Conservation (phyloP, 37 sponge, comb jelly and placozoan species). For the Spongia lamella region DNA sequence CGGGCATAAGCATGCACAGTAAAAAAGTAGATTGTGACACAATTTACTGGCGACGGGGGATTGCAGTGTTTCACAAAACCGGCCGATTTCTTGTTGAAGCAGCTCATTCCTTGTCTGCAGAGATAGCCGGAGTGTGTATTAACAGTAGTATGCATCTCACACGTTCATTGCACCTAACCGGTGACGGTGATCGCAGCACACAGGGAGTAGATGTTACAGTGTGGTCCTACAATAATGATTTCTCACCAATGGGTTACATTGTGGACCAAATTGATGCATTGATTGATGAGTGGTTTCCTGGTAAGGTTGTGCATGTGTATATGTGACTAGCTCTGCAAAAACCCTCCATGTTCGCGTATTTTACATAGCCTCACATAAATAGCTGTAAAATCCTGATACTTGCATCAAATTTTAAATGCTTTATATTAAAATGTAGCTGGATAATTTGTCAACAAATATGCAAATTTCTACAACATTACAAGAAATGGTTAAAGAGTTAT, state of each 20-base stretch:
- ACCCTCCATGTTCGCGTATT: not conserved
- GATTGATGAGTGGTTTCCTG: constrained; percentile 97
- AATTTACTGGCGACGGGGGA: constrained; percentile 85
- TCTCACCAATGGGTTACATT: constrained; percentile 89
- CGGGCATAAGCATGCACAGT: constrained; percentile 51
- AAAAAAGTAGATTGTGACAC: constrained; percentile 2
- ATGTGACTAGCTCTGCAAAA: not conserved
- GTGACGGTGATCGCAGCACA: not conserved
- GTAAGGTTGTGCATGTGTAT: constrained; percentile 37
- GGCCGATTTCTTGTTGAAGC: constrained; percentile 82
- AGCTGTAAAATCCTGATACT: too few species aligned
- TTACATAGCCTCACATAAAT: not conserved
- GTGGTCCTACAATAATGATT: constrained; percentile 71
- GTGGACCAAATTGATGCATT: constrained; percentile 93
- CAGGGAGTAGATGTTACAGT: constrained; percentile 85
- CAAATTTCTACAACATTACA: too few species aligned
- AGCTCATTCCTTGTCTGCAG: constrained; percentile 24
- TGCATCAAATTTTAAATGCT: too few species aligned
- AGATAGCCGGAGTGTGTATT: constrained; percentile 36
- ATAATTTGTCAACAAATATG: too few species aligned
- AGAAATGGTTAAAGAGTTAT: too few species aligned
- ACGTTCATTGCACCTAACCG: not conserved
- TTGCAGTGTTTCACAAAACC: constrained; percentile 52
- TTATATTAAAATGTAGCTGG: too few species aligned
- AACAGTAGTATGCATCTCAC: not conserved